Base-by-base conservation (phyloP, 2,888 invertebrate genomes). In the Acleris holmiana region DNA sequence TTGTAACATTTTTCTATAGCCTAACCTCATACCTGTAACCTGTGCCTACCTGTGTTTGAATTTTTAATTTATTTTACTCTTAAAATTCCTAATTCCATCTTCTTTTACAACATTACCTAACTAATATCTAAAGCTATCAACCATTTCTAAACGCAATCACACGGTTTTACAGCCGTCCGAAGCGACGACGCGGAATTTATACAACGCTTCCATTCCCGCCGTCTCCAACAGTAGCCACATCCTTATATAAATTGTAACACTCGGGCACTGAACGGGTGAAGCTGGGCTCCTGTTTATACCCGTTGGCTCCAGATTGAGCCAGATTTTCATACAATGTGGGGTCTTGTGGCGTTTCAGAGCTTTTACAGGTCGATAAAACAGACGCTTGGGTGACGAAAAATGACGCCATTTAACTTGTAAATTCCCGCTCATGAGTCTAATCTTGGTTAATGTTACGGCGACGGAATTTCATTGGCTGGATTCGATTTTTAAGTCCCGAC, bases 311-410 rank as follows among this genome's bases (percentile, higher is more conserved):
- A 15, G 15, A 35, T 17, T n/a, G 40, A 57, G 63, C 46, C 35
- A 57, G 18, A 44, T 56, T 21, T 15, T 7, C 23, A 25, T 21
- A 18, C 13, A 13, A 23, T 17, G 2, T n/a, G 7, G 35, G 15
- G 21, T 13, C 5, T 4, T n/a, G 0, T 44, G 77, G 77, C 73
- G 57, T 71, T 78, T 70, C 76, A 75, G 76, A 72, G 73, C 77
- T 78, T 84, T 85, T 84, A 86, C 82, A 84, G 84, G 80, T 75
- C 82, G 85, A 87, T 86, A 86, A 86, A 85, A 75, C 82, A 78
- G 73, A 70, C 71, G 72, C 62, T 68, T 67, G 71, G 75, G 79
- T 81, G 83, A 81, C 83, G 85, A 85, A 84, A 85, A 86, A 86
- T 86, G 80, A 81, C 78, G 78, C 79, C 84, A 85, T 85, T 85